Conservation (phyloP, 2,113 vertebrate genomes). For the Carollia perspicillata region DNA sequence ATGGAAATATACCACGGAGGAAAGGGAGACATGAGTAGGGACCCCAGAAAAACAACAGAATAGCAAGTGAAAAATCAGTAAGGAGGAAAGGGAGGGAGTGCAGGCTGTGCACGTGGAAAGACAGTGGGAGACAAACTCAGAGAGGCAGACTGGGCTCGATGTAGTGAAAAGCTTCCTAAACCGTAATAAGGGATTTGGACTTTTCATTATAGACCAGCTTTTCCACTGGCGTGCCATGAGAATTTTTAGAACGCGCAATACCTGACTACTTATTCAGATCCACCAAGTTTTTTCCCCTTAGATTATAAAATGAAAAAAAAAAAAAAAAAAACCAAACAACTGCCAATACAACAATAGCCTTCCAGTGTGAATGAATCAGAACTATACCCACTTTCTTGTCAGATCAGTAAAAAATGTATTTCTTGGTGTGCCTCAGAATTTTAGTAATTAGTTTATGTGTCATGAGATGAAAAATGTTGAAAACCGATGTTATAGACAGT, state of each 20-base stretch:
- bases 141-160: neutral
- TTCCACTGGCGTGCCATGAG: neutral
- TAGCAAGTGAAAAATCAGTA: neutral
- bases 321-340: neutral
- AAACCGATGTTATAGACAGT: neutral
- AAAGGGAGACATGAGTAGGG: neutral
- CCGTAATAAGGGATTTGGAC: neutral
- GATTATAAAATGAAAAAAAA: neutral
- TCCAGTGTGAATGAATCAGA: neutral
- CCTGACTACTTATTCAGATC: neutral
- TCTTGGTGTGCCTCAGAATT: neutral
- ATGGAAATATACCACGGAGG: neutral
- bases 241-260: neutral
- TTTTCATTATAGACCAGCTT: neutral
- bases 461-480: neutral
- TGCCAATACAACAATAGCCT: neutral
- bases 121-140: neutral
- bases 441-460: neutral
- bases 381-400: neutral
- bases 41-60: neutral
- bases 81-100: neutral
- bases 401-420: neutral
- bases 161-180: neutral
- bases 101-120: neutral
- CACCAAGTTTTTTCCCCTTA: neutral